Percentiles rank a stretch among this genome's conserved stretches.
Evolutionary conservation across 2,888 invertebrate genomes (phyloP).

Genomic region (Cantharis rufa): DNA sequence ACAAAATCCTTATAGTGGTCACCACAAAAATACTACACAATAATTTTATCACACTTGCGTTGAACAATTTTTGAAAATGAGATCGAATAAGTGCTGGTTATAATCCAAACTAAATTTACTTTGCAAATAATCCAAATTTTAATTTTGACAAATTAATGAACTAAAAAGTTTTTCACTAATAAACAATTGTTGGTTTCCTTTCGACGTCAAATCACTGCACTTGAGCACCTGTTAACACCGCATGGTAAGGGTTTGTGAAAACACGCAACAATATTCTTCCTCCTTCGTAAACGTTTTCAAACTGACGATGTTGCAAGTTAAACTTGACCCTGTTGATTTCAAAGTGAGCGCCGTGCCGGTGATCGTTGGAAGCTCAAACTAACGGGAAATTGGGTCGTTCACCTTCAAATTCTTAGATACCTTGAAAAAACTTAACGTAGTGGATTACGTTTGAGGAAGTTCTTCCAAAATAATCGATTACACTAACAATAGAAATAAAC

Average conservation of each 20-base stretch:
- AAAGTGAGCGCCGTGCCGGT: constrained; percentile 49
- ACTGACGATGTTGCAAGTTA: constrained; percentile 52
- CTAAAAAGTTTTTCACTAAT: not conserved
- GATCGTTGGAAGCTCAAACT: constrained; percentile 47
- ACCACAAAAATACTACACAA: not conserved
- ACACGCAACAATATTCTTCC: constrained; percentile 38
- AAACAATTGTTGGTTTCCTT: not conserved
- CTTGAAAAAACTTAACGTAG: constrained; percentile 30
- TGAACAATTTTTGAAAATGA: not conserved
- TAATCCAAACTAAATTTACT: not conserved
- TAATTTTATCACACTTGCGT: not conserved
- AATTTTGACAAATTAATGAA: not conserved
- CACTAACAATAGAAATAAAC: not conserved
- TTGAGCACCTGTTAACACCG: constrained; percentile 27
- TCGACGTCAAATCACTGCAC: not conserved
- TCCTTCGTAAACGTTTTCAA: constrained; percentile 50
- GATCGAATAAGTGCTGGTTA: not conserved
- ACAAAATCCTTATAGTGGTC: not conserved
- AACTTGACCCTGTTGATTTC: constrained; percentile 56
- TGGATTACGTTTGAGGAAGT: constrained; percentile 44
- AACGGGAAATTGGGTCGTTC: constrained; percentile 52
- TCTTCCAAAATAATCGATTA: constrained; percentile 20
- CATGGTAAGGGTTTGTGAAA: constrained; percentile 22
- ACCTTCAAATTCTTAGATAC: constrained; percentile 52
- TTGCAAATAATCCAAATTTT: not conserved